Evolutionary conservation across 2,797 vertebrate genomes (phyloP), one percentile per base, ranked within the genome.

Genomic region (Cuculus canorus): DNA sequence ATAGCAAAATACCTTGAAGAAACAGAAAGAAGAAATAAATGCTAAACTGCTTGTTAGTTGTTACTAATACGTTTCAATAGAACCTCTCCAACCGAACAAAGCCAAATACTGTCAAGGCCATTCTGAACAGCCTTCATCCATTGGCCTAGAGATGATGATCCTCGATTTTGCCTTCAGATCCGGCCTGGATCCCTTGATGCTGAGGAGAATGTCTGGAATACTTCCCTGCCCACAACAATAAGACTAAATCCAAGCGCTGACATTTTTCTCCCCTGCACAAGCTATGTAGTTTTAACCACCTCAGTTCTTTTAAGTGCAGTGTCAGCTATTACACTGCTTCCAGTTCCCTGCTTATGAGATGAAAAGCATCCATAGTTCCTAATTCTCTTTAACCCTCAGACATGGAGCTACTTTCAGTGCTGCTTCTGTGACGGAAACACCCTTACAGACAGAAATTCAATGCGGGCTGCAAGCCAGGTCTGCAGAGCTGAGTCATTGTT

Each of bases 401-500:
- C 33, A 52, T 3, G 52, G 12, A 41, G 39, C 60, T 89, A 89
- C 78, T 85, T 63, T 82, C 60, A 64, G 50, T 28, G 61, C 57
- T 86, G 82, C 48, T 88, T 75, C 77, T 80, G 73, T 6, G 2
- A 56, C 60, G 23, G 70, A 93, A 92, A 83, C 54, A 65, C 68
- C 47, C 30, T 59, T 33, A 19, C 23, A 78, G 54, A 23, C 90
- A 86, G 86, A 72, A 60, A 88, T 75, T 73, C n/a, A 21, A 13
- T 5, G 32, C 1, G 16, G 93, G 92, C 93, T 63, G 77, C 25
- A 56, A 54, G 86, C 91, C 94, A 64, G 77, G 43, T 33, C 94
- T 95, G 94, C 96, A 95, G 86, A 96, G 94, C 96, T 96, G 96
- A 96, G 90, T 97, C 96, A 97, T 2, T 65, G 68, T 93, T 96